Evolutionary conservation across 2,888 invertebrate genomes (phyloP).

Genomic region (Iselma pallidipennis): DNA sequence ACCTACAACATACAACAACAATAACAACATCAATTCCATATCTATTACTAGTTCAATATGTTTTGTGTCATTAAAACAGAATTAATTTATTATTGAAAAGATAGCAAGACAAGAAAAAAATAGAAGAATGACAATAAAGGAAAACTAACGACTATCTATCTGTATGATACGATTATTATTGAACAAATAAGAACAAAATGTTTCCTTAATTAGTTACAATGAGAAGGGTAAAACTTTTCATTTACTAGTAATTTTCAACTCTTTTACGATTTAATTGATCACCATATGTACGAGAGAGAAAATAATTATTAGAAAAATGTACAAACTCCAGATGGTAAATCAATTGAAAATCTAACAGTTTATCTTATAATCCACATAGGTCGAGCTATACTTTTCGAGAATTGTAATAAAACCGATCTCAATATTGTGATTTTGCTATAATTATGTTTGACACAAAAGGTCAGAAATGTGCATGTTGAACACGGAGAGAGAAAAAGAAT

Average conservation of each 20-base stretch:
- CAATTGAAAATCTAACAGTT: slow-evolving; percentile 1
- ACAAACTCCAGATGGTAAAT: background rate
- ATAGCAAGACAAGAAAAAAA: slow-evolving; percentile 8
- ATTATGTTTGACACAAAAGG: too few species aligned
- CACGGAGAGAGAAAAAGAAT: background rate
- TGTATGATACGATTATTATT: background rate
- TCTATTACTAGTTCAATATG: slow-evolving; percentile 8
- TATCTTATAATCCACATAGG: too few species aligned
- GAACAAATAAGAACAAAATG: background rate
- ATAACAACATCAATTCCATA: background rate
- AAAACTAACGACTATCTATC: background rate
- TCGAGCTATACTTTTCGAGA: too few species aligned
- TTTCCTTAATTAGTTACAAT: background rate
- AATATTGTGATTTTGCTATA: too few species aligned
- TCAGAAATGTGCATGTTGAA: too few species aligned
- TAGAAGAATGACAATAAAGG: background rate
- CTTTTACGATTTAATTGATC: background rate
- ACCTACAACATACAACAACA: background rate
- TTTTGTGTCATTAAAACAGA: slow-evolving; percentile 22
- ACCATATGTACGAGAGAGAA: background rate
- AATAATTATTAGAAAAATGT: background rate
- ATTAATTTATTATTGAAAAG: slow-evolving; percentile 20
- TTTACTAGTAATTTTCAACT: background rate
- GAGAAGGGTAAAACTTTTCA: background rate
- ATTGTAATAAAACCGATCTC: too few species aligned